A percentile compares a stretch with the other conserved stretches of the same genome.
These are phyloP conservation scores for Zonotrichia leucophrys DNA, from an alignment of 2,113 vertebrate genomes.

Conservation along the genomic window DNA sequence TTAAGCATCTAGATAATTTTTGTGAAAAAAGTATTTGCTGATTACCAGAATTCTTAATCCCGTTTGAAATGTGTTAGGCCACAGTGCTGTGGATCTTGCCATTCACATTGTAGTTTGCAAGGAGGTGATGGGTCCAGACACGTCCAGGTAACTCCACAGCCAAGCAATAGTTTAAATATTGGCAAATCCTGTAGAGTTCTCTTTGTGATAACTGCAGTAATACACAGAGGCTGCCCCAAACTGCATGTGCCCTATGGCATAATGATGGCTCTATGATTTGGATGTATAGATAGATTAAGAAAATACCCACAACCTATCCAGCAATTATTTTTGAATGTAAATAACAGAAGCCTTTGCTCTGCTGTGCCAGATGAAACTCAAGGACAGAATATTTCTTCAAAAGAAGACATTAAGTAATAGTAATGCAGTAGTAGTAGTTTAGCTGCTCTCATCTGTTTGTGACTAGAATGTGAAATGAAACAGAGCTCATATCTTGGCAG, in stretches of 20 bases:
- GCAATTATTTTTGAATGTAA: background rate
- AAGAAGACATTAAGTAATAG: background rate
- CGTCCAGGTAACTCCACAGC: background rate
- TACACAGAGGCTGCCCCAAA: background rate
- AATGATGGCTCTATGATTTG: background rate
- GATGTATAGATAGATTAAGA: background rate
- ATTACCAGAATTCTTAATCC: background rate
- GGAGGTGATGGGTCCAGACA: background rate
- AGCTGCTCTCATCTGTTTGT: conserved; percentile 11
- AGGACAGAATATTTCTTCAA: background rate
- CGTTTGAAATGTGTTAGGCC: background rate
- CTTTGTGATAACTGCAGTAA: background rate
- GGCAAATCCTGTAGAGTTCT: background rate
- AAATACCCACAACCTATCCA: background rate
- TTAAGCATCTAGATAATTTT: background rate
- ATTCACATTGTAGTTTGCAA: background rate
- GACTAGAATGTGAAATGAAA: conserved; percentile 26
- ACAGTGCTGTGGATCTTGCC: background rate
- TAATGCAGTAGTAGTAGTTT: background rate
- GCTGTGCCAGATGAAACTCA: background rate
- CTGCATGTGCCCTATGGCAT: background rate
- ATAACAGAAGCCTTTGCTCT: background rate
- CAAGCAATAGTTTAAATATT: background rate
- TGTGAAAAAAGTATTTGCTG: background rate
- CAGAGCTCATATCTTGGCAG: background rate